These are phyloP conservation scores for Butastur rufipennis DNA, from an alignment of 2,113 vertebrate species.

Conservation along the genomic window DNA sequence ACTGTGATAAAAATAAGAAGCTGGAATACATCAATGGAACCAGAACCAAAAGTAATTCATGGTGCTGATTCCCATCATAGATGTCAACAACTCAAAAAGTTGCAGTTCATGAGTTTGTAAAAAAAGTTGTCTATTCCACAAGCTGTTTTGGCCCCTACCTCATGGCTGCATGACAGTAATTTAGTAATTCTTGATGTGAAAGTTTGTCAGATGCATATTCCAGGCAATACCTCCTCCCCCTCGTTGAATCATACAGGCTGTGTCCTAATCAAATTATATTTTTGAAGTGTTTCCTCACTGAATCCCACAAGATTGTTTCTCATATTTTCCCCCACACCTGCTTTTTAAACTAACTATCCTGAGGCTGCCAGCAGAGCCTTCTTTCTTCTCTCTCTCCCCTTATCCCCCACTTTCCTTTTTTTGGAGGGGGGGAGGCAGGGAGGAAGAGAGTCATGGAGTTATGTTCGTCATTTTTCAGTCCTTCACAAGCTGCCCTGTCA, in stretches of 20 bases:
- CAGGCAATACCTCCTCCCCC: conserved; percentile 78
- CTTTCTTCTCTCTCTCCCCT: not conserved
- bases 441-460: conserved; percentile 33
- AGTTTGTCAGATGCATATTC: conserved; percentile 72
- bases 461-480: conserved; percentile 54
- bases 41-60: not conserved
- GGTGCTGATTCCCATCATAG: not conserved
- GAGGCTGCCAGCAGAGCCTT: conserved; percentile 36
- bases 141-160: conserved; percentile 57
- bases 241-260: conserved; percentile 75
- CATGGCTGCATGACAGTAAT: conserved; percentile 63
- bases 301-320: conserved; percentile 72
- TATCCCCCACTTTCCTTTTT: not conserved
- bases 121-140: not conserved
- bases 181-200: conserved; percentile 70
- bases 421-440: not conserved
- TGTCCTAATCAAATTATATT: conserved; percentile 78
- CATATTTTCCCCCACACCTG: conserved; percentile 60
- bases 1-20: not conserved
- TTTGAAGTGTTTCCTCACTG: conserved; percentile 77
- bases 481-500: conserved; percentile 57
- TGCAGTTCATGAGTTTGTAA: not conserved
- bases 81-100: conserved; percentile 19
- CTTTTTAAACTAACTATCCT: conserved; percentile 46
- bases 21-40: not conserved